Percentiles rank a stretch among this genome's conserved stretches.
These are phyloP conservation scores for Neoarius graeffei DNA, from an alignment of 2,113 vertebrate species.

Conservation along the genomic window DNA sequence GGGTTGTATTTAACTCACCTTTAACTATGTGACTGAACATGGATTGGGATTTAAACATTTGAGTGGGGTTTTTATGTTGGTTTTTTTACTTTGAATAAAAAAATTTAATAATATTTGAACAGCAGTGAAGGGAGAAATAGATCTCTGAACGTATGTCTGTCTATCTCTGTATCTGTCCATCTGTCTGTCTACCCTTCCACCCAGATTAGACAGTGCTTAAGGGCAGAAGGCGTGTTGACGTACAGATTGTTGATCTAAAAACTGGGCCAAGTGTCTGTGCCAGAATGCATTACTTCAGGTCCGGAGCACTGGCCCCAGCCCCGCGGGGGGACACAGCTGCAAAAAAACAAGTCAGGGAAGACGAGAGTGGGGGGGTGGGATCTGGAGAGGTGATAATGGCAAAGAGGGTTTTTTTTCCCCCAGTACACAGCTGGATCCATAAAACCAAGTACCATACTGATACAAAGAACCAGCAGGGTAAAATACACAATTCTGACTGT, in stretches of 20 bases:
- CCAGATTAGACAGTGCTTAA: slow-evolving; percentile 59
- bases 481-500: slow-evolving; percentile 19
- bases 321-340: slow-evolving; percentile 63
- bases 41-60: background rate
- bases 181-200: slow-evolving; percentile 56
- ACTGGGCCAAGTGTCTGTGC: slow-evolving; percentile 61
- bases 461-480: slow-evolving; percentile 16
- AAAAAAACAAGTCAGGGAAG: slow-evolving; percentile 56
- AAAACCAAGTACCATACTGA: background rate
- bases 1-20: background rate
- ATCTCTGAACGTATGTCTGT: background rate
- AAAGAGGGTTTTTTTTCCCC: slow-evolving; percentile 51
- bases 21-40: background rate
- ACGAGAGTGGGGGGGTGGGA: slow-evolving; percentile 41
- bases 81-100: background rate
- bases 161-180: slow-evolving; percentile 43
- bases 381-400: slow-evolving; percentile 61
- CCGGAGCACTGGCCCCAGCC: slow-evolving; percentile 60
- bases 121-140: background rate
- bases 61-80: background rate
- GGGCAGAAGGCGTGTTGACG: slow-evolving; percentile 71
- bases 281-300: slow-evolving; percentile 69
- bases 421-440: slow-evolving; percentile 56
- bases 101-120: background rate
- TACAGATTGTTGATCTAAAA: slow-evolving; percentile 72